These are phyloP conservation scores for Andrena praecox DNA, from an alignment of 2,888 invertebrate species.

Conservation along the genomic window DNA sequence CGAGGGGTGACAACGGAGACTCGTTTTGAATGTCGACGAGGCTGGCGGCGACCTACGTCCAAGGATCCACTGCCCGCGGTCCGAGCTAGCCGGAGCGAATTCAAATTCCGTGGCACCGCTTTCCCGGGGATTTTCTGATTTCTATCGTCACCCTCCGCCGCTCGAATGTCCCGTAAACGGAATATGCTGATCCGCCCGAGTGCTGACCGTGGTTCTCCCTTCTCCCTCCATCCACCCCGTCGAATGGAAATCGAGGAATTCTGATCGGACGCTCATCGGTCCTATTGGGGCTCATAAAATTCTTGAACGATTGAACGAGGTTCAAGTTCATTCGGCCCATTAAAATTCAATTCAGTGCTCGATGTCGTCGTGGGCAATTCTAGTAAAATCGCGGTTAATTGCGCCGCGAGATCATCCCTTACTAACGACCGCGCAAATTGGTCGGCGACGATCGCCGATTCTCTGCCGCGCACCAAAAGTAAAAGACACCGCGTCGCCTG, in stretches of 20 bases:
- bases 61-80: conserved; percentile 53
- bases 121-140: conserved; percentile 70
- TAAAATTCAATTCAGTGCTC: no score
- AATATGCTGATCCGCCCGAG: conserved; percentile 70
- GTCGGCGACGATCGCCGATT: background rate
- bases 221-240: conserved; percentile 8
- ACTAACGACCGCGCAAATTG: background rate
- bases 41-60: conserved; percentile 32
- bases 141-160: conserved; percentile 67
- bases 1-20: conserved; percentile 51
- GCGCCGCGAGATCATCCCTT: no score
- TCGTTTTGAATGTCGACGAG: conserved; percentile 63
- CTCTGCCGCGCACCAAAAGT: background rate
- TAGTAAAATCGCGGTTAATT: no score
- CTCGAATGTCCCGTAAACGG: conserved; percentile 61
- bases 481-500: background rate
- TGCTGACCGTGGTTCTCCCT: conserved; percentile 43
- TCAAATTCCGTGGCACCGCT: conserved; percentile 75
- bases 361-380: no score
- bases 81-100: conserved; percentile 68
- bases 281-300: no score
- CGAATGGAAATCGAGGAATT: background rate
- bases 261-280: background rate
- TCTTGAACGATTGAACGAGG: no score
- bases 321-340: no score